Base-by-base conservation (phyloP, 2,888 invertebrate genomes). In the Acrocyrtus sp. region DNA sequence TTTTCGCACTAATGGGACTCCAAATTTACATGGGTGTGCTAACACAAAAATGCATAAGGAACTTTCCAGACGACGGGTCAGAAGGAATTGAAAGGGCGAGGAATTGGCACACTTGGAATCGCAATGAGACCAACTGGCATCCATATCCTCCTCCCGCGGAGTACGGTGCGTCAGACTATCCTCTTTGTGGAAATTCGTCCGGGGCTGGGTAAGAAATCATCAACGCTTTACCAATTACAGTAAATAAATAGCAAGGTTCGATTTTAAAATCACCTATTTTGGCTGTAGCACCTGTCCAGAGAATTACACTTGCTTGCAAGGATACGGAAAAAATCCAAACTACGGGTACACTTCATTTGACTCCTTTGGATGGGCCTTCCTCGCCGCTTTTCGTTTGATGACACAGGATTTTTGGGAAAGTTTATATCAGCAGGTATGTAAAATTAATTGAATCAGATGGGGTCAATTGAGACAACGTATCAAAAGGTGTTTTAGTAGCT, bases 331-430 rank as follows among this genome's bases (percentile, higher is more conserved):
- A 43, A 98, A 98, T 87, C 98, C 98, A 57, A 95, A 98, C 87
- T 96, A 95, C 84, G 96, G 95, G 80, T 98, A 95, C 86, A 98
- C 98, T 81, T 96, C 94, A 87, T 98, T 98, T 85, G 98, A 98
- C 87, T 95, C 96, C 70, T 98, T 98, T 85, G 96, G 95, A 81
- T 96, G 95, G 94, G 97, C 98, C 77, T 91, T 98, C 85, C 89
- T 98, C 76, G 96, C 96, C 82, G 95, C 98, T 80, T 98, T 98
- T 88, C 90, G 98, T 83, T 89, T 98, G 82, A 98, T 98, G 97
- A 98, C 98, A 70, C 98, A 98, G 87, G 98, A 98, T 87, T 96
- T 92, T 86, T 98, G 98, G 98, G 98, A 98, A 86, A 95, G 96
- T 87, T 34, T 34, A 12, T 34, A 34, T 34, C 34, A 34, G 34